Percentiles rank a stretch among this genome's conserved stretches.
Evolutionary conservation across 2,113 vertebrate species (phyloP).

Genomic region (Pavo muticus): DNA sequence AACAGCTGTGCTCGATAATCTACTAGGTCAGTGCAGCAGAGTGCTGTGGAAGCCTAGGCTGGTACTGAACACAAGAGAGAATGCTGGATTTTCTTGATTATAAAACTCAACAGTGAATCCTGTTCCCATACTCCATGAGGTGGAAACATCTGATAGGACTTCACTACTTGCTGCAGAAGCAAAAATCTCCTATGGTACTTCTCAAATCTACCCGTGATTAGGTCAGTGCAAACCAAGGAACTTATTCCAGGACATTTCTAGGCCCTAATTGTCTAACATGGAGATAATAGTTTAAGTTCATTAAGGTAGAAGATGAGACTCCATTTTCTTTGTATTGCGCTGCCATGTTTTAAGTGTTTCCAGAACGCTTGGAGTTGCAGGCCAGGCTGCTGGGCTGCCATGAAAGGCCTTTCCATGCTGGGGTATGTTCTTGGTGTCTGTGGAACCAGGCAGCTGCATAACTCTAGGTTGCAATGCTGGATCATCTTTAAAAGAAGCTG

Average conservation of each 20-base stretch:
- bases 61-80: too few species aligned
- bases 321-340: background rate
- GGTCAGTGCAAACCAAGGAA: background rate
- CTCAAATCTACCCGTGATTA: background rate
- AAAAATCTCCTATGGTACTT: accelerated
- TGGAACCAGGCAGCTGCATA: background rate
- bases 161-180: background rate
- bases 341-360: background rate
- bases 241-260: background rate
- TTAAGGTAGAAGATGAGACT: background rate
- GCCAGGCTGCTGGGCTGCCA: background rate
- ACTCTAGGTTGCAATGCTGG: background rate
- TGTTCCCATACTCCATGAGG: background rate
- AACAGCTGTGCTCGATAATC: background rate
- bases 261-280: background rate
- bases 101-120: background rate
- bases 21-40: background rate
- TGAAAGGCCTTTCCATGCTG: background rate
- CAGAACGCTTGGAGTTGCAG: background rate
- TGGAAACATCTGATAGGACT: background rate
- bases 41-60: background rate
- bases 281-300: background rate
- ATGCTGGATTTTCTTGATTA: background rate
- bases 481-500: background rate
- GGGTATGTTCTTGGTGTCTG: background rate